phyloP scores from a whole-genome alignment of 2,888 invertebrate genomes.

The Minunthozetes semirufus region DNA sequence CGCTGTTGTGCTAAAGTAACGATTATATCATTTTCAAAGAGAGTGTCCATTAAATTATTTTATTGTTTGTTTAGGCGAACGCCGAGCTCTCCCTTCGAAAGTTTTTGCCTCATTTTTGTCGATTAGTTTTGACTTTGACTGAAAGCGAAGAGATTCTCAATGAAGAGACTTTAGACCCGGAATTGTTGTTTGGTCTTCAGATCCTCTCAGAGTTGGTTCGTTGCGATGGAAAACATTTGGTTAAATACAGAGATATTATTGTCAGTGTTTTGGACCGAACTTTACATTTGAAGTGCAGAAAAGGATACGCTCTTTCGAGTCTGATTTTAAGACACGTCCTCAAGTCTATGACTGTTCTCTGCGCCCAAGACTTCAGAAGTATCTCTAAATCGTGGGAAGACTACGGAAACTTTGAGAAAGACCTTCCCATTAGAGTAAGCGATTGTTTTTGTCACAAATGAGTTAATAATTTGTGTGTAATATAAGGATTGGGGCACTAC shows the following conservation, averaged over 20 bases:
- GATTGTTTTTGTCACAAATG: no score
- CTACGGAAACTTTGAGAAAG: conserved; percentile 56
- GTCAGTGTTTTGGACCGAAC: conserved; percentile 62
- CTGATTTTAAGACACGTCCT: conserved; percentile 57
- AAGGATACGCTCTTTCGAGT: conserved; percentile 60
- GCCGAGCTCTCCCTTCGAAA: conserved; percentile 63
- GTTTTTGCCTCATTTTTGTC: conserved; percentile 65
- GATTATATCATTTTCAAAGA: neutral
- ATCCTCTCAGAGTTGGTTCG: conserved; percentile 61
- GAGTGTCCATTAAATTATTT: neutral
- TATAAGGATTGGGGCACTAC: conserved; percentile 69
- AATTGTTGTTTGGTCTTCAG: conserved; percentile 67
- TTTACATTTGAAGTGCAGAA: conserved; percentile 61
- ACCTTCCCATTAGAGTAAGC: conserved; percentile 57
- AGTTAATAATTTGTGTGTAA: no score
- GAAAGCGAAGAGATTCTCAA: conserved; percentile 59
- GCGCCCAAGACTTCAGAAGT: conserved; percentile 60
- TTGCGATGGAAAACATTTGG: conserved; percentile 59
- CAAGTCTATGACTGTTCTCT: conserved; percentile 56
- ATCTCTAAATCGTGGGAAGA: conserved; percentile 57
- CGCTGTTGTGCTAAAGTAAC: conserved; percentile 54
- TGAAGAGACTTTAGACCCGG: conserved; percentile 70
- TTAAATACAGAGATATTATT: conserved; percentile 61
- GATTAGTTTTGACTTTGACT: conserved; percentile 57
- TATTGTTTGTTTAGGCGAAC: conserved; percentile 47